Evolutionary conservation across 2,888 invertebrate species (phyloP), one percentile per base, ranked within the genome.

Genomic region (Hirtodrosophila alboralis): DNA sequence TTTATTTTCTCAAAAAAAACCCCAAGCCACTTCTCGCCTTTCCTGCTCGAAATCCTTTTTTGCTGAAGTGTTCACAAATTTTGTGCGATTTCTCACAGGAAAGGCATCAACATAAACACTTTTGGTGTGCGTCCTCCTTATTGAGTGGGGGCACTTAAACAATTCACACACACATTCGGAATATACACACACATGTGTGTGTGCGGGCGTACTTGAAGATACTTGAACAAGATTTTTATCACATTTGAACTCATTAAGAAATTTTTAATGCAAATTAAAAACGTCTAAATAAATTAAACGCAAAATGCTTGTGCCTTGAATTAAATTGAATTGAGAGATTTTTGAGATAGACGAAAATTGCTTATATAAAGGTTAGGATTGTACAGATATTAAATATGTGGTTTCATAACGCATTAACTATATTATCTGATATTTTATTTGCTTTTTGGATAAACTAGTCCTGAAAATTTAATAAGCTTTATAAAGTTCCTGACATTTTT

Each of bases 51-150:
- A 68, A 53, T 66, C 69, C 62, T 28, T 63, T 37, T 54, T 58
- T n/a, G n/a, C 36, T 70, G 21, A 76, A 86, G 83, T 72, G 76
- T 72, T 79, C 58, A 53, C 34, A 51, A 71, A 71, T 75, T 74
- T 88, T 87, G 89, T 86, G 86, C 77, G 87, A 89, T 87, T 89
- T 90, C 81, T 81, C 88, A 90, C 90, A 87, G 89, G 87, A 85
- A 85, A 90, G 90, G 90, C 89, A 89, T 87, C 84, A 90, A 89
- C 77, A 80, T 83, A 87, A 90, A 90, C 90, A 90, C 90, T 90
- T 88, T 75, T 70, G 60, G 41, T 68, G 67, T 75, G 75, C n/a
- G n/a, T n/a, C 66, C 70, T 61, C 34, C 28, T 38, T 27, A 59
- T 27, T 18, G 49, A 61, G 66, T 68, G 49, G 45, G 34, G 41